Evolutionary conservation across 2,797 vertebrate genomes (phyloP).

Genomic region (Sus cebifrons): DNA sequence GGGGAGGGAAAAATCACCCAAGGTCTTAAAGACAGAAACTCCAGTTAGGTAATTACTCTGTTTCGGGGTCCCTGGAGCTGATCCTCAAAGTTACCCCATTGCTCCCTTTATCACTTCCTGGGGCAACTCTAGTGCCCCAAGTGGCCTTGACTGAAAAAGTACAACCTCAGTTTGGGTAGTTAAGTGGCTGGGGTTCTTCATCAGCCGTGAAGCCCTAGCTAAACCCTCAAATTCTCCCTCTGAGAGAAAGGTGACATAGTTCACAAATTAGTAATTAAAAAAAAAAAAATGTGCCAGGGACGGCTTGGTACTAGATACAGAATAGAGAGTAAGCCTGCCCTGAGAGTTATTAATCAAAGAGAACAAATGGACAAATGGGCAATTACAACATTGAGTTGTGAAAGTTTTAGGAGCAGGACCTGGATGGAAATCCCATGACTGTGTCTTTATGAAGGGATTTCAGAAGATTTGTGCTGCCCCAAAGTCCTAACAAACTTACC

Average conservation of each 20-base stretch:
- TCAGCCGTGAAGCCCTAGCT: not conserved
- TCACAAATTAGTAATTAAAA: not conserved
- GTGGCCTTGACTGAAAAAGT: not conserved
- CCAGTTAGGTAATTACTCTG: not conserved
- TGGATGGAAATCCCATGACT: not conserved
- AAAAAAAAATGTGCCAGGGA: not conserved
- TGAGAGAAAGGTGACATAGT: not conserved
- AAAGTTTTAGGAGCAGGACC: not conserved
- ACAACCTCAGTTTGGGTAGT: not conserved
- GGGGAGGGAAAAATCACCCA: not conserved
- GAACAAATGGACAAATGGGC: not conserved
- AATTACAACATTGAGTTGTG: constrained; percentile 18
- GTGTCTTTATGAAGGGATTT: not conserved
- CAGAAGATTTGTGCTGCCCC: not conserved
- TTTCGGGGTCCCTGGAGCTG: not conserved
- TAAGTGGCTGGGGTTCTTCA: not conserved
- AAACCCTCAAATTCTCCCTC: constrained; percentile 18
- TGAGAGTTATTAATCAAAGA: constrained; percentile 50
- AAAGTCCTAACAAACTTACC: constrained; percentile 69
- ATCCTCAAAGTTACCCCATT: not conserved
- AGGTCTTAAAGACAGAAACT: constrained; percentile 37
- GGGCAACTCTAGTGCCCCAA: not conserved
- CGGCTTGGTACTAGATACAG: not conserved
- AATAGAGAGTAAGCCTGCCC: not conserved
- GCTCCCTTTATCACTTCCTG: not conserved